These are phyloP conservation scores for Cherax destructor DNA, from an alignment of 1,140 invertebrate species.

Conservation along the genomic window DNA sequence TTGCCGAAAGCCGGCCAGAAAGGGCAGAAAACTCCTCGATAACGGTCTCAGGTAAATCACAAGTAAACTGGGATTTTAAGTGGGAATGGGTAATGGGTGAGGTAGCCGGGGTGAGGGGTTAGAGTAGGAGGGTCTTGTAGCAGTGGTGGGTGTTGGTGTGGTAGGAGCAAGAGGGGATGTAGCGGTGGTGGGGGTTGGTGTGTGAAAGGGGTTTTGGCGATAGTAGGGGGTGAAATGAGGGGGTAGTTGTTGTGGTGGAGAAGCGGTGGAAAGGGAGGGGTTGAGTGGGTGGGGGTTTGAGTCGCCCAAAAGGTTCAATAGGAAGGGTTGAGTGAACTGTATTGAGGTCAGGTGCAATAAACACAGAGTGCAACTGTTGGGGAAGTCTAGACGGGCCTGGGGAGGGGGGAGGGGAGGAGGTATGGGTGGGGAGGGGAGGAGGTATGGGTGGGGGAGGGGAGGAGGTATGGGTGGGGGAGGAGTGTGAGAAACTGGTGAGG, in stretches of 20 bases:
- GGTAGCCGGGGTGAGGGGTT: too few relatives aligned
- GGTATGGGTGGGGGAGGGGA: neutral
- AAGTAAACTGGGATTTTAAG: neutral
- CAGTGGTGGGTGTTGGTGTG: neutral
- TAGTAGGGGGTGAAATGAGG: neutral
- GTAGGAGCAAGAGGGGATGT: neutral
- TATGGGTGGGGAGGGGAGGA: neutral
- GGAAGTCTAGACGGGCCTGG: neutral
- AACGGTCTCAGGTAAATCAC: too few relatives aligned
- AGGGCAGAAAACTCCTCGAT: too few relatives aligned
- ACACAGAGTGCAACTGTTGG: constrained; percentile 24
- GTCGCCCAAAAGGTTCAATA: constrained; percentile 23
- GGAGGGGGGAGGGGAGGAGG: neutral
- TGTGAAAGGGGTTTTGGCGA: neutral
- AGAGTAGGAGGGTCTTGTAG: neutral
- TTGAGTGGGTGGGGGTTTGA: neutral
- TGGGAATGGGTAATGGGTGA: neutral
- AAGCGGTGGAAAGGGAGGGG: neutral
- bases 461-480: neutral
- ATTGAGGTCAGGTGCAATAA: constrained; percentile 33
- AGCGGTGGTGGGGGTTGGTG: neutral
- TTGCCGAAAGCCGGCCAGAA: too few relatives aligned
- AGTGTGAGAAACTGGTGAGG: neutral
- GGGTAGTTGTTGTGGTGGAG: neutral
- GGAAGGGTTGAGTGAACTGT: constrained; percentile 40